Percentiles rank a stretch among this genome's conserved stretches.
Conservation (phyloP, 2,888 invertebrate species). For the Philereme transversata region DNA sequence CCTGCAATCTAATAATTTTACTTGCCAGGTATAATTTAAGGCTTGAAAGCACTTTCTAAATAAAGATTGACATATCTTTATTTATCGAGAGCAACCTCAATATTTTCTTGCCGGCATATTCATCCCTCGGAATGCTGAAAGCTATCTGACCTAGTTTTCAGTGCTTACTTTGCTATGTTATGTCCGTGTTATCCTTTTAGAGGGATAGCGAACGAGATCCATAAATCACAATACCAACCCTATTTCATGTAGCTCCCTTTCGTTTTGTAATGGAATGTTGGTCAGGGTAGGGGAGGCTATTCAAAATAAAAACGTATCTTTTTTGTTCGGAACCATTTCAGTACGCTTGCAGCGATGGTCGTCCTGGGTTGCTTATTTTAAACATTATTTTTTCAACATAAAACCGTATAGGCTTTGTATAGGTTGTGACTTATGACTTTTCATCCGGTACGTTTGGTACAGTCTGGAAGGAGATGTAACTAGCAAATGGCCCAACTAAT, state of each 20-base stretch:
- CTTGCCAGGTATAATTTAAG: background rate
- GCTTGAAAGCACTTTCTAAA: background rate
- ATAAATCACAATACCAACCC: constrained; percentile 35
- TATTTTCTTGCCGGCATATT: constrained; percentile 19
- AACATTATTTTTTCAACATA: too few relatives aligned
- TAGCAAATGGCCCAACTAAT: too few relatives aligned
- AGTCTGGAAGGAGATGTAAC: too few relatives aligned
- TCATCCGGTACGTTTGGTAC: too few relatives aligned
- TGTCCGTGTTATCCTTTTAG: constrained; percentile 29
- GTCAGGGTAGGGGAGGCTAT: constrained; percentile 2
- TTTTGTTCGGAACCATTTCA: background rate
- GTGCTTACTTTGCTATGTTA: constrained; percentile 17
- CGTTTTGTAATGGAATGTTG: constrained; percentile 24
- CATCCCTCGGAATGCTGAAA: constrained; percentile 23
- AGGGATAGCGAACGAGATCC: constrained; percentile 30
- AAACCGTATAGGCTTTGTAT: too few relatives aligned
- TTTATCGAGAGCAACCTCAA: background rate
- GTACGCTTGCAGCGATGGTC: background rate
- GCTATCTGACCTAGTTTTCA: constrained; percentile 34
- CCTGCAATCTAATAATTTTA: background rate
- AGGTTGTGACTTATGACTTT: too few relatives aligned
- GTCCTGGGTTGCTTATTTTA: constrained; percentile 1
- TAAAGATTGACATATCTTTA: background rate
- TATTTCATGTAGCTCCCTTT: constrained; percentile 20
- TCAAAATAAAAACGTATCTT: background rate